phyloP scores from a whole-genome alignment of 2,113 vertebrate genomes.

The Mirounga angustirostris region DNA sequence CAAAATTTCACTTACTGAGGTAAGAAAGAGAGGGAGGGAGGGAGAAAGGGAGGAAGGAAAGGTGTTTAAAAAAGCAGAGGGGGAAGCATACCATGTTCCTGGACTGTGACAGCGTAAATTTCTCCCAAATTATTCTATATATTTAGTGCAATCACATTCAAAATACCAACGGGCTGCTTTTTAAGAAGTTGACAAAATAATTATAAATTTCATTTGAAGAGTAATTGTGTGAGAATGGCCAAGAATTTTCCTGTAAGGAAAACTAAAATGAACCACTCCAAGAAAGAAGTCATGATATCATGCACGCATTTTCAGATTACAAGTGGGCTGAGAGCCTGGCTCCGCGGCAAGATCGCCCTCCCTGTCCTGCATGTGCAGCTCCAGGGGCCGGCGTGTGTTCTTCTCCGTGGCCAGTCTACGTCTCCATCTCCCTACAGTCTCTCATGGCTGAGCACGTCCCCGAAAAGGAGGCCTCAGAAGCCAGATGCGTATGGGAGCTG shows the following conservation, averaged over 20 bases:
- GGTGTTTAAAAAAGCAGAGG: background rate
- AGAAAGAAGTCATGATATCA: background rate
- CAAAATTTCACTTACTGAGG: constrained; percentile 41
- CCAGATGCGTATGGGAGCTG: background rate
- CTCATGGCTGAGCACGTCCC: background rate
- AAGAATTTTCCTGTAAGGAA: constrained; percentile 42
- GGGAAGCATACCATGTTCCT: background rate
- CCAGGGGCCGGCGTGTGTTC: background rate
- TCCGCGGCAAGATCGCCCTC: background rate
- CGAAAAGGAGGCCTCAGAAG: background rate
- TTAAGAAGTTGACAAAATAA: constrained; percentile 56
- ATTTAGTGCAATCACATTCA: constrained; percentile 63
- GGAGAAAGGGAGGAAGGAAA: background rate
- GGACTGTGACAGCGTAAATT: constrained; percentile 22
- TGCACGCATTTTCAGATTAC: background rate
- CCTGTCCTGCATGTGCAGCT: no score
- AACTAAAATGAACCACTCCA: constrained; percentile 20
- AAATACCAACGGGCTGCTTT: constrained; percentile 50
- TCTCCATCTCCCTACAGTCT: background rate
- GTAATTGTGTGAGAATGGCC: background rate
- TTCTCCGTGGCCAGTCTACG: background rate
- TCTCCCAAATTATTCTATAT: constrained; percentile 62
- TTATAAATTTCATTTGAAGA: constrained; percentile 62
- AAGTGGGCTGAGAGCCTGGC: background rate
- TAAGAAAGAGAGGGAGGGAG: background rate